These are phyloP conservation scores for Oscheius sp. DNA, from an alignment of 2,888 invertebrate genomes.

Conservation along the genomic window DNA sequence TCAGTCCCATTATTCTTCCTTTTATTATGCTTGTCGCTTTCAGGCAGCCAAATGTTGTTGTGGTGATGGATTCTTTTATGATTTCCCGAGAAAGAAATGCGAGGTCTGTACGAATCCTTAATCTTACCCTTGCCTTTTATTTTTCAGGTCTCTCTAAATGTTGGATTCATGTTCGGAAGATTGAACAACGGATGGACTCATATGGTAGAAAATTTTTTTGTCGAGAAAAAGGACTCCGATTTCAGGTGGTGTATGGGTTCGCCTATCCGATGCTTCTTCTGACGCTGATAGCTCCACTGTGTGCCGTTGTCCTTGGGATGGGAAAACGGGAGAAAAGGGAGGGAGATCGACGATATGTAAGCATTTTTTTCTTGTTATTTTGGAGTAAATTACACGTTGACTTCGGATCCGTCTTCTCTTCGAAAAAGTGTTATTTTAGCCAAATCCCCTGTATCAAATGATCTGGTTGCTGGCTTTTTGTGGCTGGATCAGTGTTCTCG, in stretches of 20 bases:
- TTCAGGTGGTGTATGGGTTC: constrained; percentile 67
- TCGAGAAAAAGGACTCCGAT: not conserved
- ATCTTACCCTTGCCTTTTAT: too few species aligned
- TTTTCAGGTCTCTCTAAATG: constrained; percentile 62
- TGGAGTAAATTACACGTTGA: too few species aligned
- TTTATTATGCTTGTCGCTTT: not conserved
- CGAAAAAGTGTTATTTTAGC: constrained; percentile 53
- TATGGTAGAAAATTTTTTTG: constrained; percentile 46
- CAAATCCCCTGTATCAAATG: constrained; percentile 72
- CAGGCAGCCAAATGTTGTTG: constrained; percentile 72
- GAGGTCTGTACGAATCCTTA: constrained; percentile 38
- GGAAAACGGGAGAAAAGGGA: constrained; percentile 71
- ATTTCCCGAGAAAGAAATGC: constrained; percentile 69
- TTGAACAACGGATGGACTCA: constrained; percentile 71
- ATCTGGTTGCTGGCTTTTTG: constrained; percentile 70
- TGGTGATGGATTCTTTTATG: constrained; percentile 71
- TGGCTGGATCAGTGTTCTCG: constrained; percentile 69
- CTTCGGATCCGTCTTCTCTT: too few species aligned
- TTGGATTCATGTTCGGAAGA: constrained; percentile 72
- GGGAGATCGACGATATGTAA: constrained; percentile 69
- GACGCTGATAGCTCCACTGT: constrained; percentile 67
- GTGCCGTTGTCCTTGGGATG: constrained; percentile 72
- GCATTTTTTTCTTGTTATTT: constrained; percentile 42
- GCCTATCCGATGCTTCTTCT: constrained; percentile 71
- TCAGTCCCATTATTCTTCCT: constrained; percentile 32